Percentiles rank a stretch among this genome's conserved stretches.
These are phyloP conservation scores for Heliconius ismenius DNA, from an alignment of 2,888 invertebrate species.

Conservation along the genomic window DNA sequence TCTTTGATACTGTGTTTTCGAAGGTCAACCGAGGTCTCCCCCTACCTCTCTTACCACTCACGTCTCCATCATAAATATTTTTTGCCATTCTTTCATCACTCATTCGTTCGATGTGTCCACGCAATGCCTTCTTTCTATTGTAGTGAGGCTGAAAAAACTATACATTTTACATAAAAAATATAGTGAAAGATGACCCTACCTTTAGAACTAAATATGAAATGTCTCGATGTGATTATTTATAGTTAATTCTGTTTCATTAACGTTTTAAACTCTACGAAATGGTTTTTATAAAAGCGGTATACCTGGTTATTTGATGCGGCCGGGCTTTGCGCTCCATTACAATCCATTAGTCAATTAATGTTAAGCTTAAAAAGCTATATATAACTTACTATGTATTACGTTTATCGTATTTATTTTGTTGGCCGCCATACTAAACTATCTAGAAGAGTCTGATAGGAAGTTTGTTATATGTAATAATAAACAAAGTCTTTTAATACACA, in stretches of 20 bases:
- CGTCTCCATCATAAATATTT: too few relatives aligned
- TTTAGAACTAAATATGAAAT: neutral
- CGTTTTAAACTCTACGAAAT: constrained; percentile 25
- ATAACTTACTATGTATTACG: neutral
- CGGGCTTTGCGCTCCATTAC: constrained; percentile 38
- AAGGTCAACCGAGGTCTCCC: too few relatives aligned
- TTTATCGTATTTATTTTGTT: constrained; percentile 15
- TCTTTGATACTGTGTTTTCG: too few relatives aligned
- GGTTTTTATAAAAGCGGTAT: constrained; percentile 26
- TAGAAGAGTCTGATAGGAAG: neutral
- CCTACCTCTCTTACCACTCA: too few relatives aligned
- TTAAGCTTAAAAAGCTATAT: constrained; percentile 37
- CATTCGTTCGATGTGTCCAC: too few relatives aligned
- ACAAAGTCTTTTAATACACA: too few relatives aligned
- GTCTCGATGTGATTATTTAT: constrained; percentile 2
- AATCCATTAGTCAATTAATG: constrained; percentile 43
- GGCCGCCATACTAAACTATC: neutral
- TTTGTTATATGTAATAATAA: neutral
- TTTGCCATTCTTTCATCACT: too few relatives aligned
- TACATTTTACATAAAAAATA: too few relatives aligned
- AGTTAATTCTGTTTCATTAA: constrained; percentile 18
- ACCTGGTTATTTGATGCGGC: constrained; percentile 34
- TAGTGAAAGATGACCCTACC: neutral
- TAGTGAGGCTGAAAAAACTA: too few relatives aligned
- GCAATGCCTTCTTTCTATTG: too few relatives aligned